Evolutionary conservation across 2,797 vertebrate genomes (phyloP), one percentile per base, ranked within the genome.

Genomic region (Spondyliosoma cantharus): DNA sequence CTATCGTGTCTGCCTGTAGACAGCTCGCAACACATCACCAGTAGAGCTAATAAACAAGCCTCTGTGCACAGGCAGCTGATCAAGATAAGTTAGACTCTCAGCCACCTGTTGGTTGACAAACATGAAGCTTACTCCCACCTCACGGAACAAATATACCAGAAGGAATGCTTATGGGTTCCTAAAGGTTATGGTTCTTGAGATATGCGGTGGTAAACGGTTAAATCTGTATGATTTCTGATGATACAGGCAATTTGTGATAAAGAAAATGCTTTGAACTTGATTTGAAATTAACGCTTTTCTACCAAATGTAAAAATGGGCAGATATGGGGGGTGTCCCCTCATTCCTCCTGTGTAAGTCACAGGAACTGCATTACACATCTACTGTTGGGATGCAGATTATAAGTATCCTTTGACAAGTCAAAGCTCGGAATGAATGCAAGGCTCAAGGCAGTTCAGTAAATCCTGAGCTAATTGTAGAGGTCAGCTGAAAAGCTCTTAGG

Each of bases 381-480:
- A 2, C 29, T 72, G 60, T 12, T 71, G 58, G 49, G 45, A 37
- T 70, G 59, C 54, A 64, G 45, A 58, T 83, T 45, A 45, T 14
- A 53, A 53, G 13, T 63, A n/a, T 54, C 46, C 48, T 37, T 74
- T 14, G 22, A 24, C 11, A 58, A 32, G 16, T 58, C 48, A 56
- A 65, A 58, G 67, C 45, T 71, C 4, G 37, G 25, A 53, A 53
- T 53, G 62, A 72, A 72, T 67, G 37, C 37, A 37, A 24, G 16
- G 48, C 17, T 72, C n/a, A 65, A 27, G 46, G 16, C 24, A 16
- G 57, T 1, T 63, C 32, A 68, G 48, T 54, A 71, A 81, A 76
- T 71, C 66, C 43, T n/a, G 25, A 49, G 7, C 8, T 69, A 69
- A 65, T 58, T 42, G 19, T 62, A 50, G 61, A 42, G 49, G 75